Base-by-base conservation (phyloP, 2,888 invertebrate species). In the Strigamia transsilvanica region DNA sequence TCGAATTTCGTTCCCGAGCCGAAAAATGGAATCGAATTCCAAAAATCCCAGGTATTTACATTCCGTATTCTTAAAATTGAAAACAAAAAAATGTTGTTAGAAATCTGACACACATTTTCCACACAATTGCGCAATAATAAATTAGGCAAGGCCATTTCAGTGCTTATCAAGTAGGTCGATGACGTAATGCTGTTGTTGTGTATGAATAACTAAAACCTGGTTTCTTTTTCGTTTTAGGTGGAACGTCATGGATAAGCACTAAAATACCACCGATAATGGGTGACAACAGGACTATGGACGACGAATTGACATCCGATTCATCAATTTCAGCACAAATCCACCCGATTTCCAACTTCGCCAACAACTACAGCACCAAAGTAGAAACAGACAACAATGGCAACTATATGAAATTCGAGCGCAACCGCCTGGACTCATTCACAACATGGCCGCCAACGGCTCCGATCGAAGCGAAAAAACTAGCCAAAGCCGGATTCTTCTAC, bases 401-500 rank as follows among this genome's bases (percentile, higher is more conserved):
- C 46, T 46, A 12, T 0, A 42, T 80, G 80, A 80, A 46, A 46
- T 80, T 42, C 46, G 80, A 80, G n/a, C 42, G 90, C 84, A 92
- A 91, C 88, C 92, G 94, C 84, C 89, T 94, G 82, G 89, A 90
- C 85, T 94, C 94, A 38, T 94, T 94, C 87, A 87, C 87, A 56
- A 89, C 90, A 84, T 95, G 94, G 94, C 94, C 94, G 78, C 87
- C 89, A n/a, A 91, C 91, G 87, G 92, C 92, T 27, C 91, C 91
- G 46, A 92, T 94, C 23, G 91, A 91, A 86, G 90, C 92, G 13
- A 88, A 89, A 83, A 89, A 91, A 84, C 90, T 94, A 85, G 94
- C 94, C 0, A 92, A 91, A 87, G 94, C 93, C 23, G 95, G 95
- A 0, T 95, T 95, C 87, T 94, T 91, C 87, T 93, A 92, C 83